These are phyloP conservation scores for Balaeniceps rex DNA, from an alignment of 2,113 vertebrate species.

Conservation along the genomic window DNA sequence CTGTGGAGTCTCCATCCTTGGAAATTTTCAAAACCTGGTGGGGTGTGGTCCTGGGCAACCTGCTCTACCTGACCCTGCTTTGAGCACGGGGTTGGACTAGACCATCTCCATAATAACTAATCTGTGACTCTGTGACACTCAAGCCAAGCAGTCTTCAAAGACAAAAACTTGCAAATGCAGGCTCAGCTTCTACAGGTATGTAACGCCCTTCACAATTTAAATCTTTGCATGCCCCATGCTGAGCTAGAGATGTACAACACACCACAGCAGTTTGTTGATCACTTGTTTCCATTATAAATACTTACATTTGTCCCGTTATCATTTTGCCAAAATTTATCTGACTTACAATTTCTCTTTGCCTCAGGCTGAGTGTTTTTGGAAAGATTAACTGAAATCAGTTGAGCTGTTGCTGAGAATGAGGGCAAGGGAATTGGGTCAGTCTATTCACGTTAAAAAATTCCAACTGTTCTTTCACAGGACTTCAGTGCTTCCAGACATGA, in stretches of 20 bases:
- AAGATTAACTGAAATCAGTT: not conserved
- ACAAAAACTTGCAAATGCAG: not conserved
- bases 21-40: not conserved
- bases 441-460: slow-evolving; percentile 14
- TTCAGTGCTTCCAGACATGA: slow-evolving; percentile 3
- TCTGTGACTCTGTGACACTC: not conserved
- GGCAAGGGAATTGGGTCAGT: slow-evolving; percentile 35
- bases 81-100: not conserved
- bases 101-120: not conserved
- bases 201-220: not conserved
- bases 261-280: not conserved
- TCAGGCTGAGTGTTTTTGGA: slow-evolving; percentile 31
- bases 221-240: not conserved
- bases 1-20: not conserved
- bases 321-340: not conserved
- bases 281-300: not conserved
- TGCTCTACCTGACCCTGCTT: not conserved
- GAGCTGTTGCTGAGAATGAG: not conserved
- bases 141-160: not conserved
- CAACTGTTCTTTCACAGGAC: slow-evolving; percentile 16
- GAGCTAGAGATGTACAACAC: not conserved
- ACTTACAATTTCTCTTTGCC: slow-evolving; percentile 36
- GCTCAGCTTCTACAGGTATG: not conserved
- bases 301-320: not conserved
- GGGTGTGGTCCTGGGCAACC: not conserved